A percentile compares a stretch with the other conserved stretches of the same genome.
These are phyloP conservation scores for Ecliptopera silaceata DNA, from an alignment of 2,888 invertebrate species.

Conservation along the genomic window DNA sequence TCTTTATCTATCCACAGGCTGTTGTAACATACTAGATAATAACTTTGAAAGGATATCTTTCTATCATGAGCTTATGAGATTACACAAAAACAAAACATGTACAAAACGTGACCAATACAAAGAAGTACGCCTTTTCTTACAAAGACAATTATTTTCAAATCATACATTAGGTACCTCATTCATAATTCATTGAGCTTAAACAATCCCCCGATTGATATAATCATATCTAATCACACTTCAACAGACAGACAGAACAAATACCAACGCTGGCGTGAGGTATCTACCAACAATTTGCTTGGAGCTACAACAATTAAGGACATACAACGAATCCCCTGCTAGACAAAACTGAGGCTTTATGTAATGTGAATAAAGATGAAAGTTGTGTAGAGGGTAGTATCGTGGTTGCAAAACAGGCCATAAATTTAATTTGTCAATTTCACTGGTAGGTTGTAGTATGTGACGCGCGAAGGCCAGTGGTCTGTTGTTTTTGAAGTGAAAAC, in stretches of 20 bases:
- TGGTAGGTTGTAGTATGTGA: constrained; percentile 49
- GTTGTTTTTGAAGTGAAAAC: constrained; percentile 1
- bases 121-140: neutral
- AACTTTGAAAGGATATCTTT: no score
- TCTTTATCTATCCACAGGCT: no score
- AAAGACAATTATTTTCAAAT: neutral
- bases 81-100: no score
- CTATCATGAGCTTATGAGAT: no score
- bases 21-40: no score
- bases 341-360: constrained; percentile 10
- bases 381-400: neutral
- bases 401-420: constrained; percentile 27
- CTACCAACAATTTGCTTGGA: constrained; percentile 26
- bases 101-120: no score
- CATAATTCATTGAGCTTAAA: constrained; percentile 4
- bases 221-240: constrained; percentile 34
- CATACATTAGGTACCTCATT: neutral
- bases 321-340: constrained; percentile 1
- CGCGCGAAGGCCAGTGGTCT: constrained; percentile 46
- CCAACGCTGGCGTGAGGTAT: constrained; percentile 18
- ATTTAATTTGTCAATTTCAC: constrained; percentile 50
- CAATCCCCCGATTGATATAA: constrained; percentile 17
- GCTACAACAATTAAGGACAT: constrained; percentile 27
- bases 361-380: constrained; percentile 12
- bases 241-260: constrained; percentile 29